Conservation (phyloP, 2,797 vertebrate genomes). For the Bradypus variegatus region DNA sequence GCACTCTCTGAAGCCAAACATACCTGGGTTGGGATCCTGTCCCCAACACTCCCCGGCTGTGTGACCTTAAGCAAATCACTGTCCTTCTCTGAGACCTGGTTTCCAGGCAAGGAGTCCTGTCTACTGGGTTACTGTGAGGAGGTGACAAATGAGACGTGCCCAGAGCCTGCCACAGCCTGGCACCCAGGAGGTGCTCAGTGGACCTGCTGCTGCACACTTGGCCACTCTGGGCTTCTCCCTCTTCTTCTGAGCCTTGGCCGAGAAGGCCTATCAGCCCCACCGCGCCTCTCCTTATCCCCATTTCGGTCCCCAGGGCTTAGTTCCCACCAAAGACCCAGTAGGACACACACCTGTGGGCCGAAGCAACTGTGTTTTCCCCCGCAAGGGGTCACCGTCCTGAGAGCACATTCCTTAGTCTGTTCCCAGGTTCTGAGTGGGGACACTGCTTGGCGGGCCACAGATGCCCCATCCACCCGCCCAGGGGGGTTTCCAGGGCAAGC, state of each 20-base stretch:
- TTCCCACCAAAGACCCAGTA: not conserved
- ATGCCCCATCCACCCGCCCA: not conserved
- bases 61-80: not conserved
- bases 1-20: not conserved
- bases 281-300: rapidly evolving
- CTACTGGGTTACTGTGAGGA: not conserved
- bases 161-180: not conserved
- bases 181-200: too few species aligned
- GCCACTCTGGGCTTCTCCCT: not conserved
- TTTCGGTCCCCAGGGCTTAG: not conserved
- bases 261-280: not conserved
- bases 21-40: not conserved
- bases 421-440: not conserved
- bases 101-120: not conserved
- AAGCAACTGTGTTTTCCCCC: rapidly evolving
- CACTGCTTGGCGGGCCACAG: rapidly evolving
- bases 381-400: rapidly evolving
- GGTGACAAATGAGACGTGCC: rapidly evolving
- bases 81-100: not conserved
- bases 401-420: not conserved
- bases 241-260: rapidly evolving
- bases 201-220: rapidly evolving
- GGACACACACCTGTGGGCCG: not conserved
- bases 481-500: not conserved
- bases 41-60: not conserved